Conservation (phyloP, 2,113 vertebrate genomes). For the Cisticola juncidis region DNA sequence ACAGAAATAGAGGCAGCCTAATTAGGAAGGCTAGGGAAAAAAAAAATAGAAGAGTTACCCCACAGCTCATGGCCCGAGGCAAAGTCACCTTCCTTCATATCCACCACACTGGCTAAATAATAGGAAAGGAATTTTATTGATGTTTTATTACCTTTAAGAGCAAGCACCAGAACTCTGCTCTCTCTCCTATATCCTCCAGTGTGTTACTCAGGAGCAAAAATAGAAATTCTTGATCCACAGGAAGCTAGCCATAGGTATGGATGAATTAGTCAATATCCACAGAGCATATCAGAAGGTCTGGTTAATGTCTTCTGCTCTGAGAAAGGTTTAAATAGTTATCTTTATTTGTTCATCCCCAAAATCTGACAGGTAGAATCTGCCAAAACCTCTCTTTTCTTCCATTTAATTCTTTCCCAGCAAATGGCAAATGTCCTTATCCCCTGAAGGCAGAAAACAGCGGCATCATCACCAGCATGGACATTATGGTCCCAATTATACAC, state of each 20-base stretch:
- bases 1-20: background rate
- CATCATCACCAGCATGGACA: background rate
- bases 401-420: background rate
- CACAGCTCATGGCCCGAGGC: fast-evolving
- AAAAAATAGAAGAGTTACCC: background rate
- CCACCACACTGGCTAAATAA: background rate
- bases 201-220: background rate
- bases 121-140: background rate
- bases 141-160: background rate
- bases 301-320: background rate
- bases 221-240: background rate
- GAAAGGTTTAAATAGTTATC: background rate
- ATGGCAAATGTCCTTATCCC: background rate
- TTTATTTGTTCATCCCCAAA: background rate
- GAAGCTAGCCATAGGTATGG: background rate
- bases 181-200: background rate
- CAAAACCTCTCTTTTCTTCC: background rate
- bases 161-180: background rate
- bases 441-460: background rate
- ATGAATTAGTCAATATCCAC: background rate
- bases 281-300: background rate
- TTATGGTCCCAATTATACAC: background rate
- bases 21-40: background rate
- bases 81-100: background rate
- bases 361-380: background rate